These are phyloP conservation scores for Pseudobourletiella spinata DNA, from an alignment of 1,140 invertebrate genomes.

Conservation along the genomic window DNA sequence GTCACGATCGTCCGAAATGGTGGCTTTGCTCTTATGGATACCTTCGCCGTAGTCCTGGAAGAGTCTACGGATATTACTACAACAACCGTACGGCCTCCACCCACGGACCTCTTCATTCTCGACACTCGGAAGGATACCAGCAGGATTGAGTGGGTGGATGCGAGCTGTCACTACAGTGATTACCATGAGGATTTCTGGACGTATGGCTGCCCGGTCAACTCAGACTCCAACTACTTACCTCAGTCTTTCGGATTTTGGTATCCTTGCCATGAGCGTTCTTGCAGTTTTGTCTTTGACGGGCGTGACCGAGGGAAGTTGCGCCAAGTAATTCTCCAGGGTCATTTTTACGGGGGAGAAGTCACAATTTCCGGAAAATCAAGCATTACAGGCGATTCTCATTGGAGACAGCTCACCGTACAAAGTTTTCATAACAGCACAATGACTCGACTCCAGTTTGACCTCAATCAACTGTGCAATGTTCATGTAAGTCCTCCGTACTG, in stretches of 20 bases:
- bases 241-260: neutral
- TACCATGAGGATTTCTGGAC: neutral
- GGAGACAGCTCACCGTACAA: no score
- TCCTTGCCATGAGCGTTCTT: neutral
- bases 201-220: neutral
- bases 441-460: no score
- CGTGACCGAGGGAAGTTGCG: neutral
- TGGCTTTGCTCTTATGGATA: neutral
- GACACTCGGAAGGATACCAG: neutral
- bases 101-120: neutral
- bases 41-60: neutral
- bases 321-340: no score
- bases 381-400: no score
- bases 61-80: neutral
- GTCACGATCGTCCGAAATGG: neutral
- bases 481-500: neutral
- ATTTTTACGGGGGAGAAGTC: no score
- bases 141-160: neutral
- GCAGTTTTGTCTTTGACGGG: neutral
- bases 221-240: neutral
- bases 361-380: no score
- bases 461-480: neutral
- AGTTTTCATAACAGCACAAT: no score
- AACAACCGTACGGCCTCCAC: neutral
- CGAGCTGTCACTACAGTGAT: neutral